A percentile compares a stretch with the other conserved stretches of the same genome.
These are phyloP conservation scores for Pseudopodoces humilis DNA, from an alignment of 2,113 vertebrate species.

Conservation along the genomic window DNA sequence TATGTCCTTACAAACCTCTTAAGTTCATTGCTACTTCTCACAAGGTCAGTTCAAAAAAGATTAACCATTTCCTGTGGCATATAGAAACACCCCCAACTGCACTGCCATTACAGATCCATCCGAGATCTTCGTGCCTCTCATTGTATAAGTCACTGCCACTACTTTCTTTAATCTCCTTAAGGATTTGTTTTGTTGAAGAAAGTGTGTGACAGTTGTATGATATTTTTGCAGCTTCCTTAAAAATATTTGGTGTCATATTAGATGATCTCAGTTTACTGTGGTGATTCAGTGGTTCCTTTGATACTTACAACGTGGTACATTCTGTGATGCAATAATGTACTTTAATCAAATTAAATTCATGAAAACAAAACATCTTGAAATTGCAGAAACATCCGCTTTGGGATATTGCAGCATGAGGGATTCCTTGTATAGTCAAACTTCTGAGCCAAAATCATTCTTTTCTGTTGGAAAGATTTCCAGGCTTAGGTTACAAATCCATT, in stretches of 20 bases:
- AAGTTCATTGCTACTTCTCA: background rate
- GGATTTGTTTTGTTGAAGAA: background rate
- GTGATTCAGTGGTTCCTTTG: background rate
- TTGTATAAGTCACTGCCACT: background rate
- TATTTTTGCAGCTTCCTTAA: background rate
- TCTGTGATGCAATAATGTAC: background rate
- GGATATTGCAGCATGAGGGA: background rate
- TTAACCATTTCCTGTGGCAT: background rate
- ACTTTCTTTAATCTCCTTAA: background rate
- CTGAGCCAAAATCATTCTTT: conserved; percentile 1
- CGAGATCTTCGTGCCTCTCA: background rate
- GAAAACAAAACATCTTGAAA: background rate
- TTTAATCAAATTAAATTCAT: background rate
- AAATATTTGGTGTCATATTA: background rate
- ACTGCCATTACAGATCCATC: background rate
- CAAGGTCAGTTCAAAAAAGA: background rate
- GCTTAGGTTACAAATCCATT: conserved; percentile 27
- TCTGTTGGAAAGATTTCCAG: background rate
- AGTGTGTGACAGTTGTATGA: background rate
- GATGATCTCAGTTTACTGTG: background rate
- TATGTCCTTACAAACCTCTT: background rate
- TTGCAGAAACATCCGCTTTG: background rate
- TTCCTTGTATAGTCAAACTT: conserved; percentile 9
- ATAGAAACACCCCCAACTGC: background rate
- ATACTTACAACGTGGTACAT: background rate